Percentiles rank a stretch among this genome's conserved stretches.
These are phyloP conservation scores for Rhinella marina DNA, from an alignment of 2,797 vertebrate genomes.

Conservation along the genomic window DNA sequence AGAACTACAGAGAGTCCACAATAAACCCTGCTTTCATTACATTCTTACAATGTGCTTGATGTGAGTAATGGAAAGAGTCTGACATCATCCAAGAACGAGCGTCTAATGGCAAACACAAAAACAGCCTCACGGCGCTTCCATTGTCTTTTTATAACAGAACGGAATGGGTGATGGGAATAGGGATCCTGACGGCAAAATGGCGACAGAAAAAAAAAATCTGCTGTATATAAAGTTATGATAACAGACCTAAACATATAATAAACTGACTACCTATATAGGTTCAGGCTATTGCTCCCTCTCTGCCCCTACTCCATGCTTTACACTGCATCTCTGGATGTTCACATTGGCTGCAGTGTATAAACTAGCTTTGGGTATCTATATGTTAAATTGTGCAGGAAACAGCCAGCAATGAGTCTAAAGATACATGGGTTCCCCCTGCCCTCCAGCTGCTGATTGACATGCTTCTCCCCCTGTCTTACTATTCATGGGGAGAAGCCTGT, in stretches of 20 bases:
- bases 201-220: neutral
- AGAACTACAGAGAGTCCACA: neutral
- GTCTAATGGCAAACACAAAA: neutral
- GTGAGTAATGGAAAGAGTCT: slow-evolving; percentile 17
- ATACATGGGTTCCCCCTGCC: too few species aligned
- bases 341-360: neutral
- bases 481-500: too few species aligned
- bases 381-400: too few species aligned
- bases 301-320: neutral
- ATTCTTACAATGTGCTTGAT: neutral
- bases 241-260: neutral
- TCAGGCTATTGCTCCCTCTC: too few species aligned
- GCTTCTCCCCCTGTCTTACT: too few species aligned
- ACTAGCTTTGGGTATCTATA: neutral
- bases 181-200: neutral
- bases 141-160: neutral
- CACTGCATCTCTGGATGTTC: too few species aligned
- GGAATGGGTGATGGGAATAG: neutral
- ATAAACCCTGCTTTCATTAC: neutral
- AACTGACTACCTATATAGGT: neutral
- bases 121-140: neutral
- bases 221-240: neutral
- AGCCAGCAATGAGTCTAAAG: too few species aligned
- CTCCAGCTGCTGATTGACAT: too few species aligned
- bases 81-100: neutral